Base-by-base conservation (phyloP, 2,797 vertebrate species). In the Merluccius polli region DNA sequence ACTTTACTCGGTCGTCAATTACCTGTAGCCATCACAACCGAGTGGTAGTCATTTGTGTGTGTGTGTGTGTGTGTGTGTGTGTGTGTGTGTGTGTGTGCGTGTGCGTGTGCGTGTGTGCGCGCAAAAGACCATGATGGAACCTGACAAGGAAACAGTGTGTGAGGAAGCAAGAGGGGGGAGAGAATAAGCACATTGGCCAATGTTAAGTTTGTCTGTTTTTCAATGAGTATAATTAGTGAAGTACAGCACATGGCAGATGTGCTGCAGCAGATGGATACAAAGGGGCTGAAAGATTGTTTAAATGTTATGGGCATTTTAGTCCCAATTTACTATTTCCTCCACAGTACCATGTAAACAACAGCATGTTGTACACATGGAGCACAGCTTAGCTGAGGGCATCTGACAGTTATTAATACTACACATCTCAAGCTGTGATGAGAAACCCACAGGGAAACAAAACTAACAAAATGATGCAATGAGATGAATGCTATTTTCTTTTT, bases 1-100 rank as follows among this genome's bases (percentile, higher is more conserved):
- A 90, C 87, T 89, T 91, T 83, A 89, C 83, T 86, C 78, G 8
- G 71, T 63, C 84, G 83, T 90, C 88, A 90, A 87, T 90, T 85
- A 90, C 88, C 82, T 81, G 84, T 21, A 75, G 78, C 76, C 75
- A 35, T 77, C 75, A 83, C 27, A 79, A 69, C 77, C 73, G 41
- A 36, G 48, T 72, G 59, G 9, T 65, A 1, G 24, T 65, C 24
- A 27, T 65, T 65, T 65, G 44, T 13, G 72, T n/a, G 48, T 24
- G 52, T 24, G 70, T 38, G 24, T 15, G 18, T 3, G 31, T 48
- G 29, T 4, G 8, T 31, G 35, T n/a, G 59, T 48, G 67, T 73
- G 67, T 0, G n/a, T 68, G 35, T 8, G 32, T 7, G 32, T 16
- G 32, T 16, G 32, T 36, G 41, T 31, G 70, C 30, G 38, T 72